phyloP scores from a whole-genome alignment of 2,113 vertebrate species.

The Oxyruncus cristatus region DNA sequence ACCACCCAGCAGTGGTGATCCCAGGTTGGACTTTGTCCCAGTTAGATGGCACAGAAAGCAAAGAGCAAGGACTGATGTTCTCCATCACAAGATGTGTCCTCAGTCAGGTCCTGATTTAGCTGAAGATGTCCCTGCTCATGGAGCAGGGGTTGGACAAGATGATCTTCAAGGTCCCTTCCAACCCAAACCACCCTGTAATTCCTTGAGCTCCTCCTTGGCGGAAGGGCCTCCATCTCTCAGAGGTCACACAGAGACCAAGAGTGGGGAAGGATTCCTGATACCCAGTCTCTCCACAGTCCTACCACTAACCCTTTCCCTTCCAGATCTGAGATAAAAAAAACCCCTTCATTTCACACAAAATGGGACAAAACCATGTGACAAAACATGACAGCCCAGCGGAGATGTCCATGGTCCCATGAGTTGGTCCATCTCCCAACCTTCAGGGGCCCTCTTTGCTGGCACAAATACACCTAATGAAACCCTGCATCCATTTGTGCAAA shows the following conservation, averaged over 20 bases:
- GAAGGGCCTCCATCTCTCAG: background rate
- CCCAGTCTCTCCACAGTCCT: background rate
- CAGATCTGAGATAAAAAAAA: background rate
- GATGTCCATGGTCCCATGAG: rapidly evolving
- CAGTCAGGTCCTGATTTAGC: rapidly evolving
- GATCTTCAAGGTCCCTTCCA: background rate
- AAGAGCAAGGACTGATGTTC: background rate
- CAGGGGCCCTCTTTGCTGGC: background rate
- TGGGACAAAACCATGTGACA: rapidly evolving
- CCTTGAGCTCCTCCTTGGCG: background rate
- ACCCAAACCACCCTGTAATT: background rate
- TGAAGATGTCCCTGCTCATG: background rate
- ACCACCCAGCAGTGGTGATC: rapidly evolving
- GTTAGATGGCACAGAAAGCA: background rate
- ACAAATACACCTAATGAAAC: background rate
- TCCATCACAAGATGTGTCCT: rapidly evolving
- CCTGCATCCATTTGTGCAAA: background rate
- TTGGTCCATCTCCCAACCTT: no score
- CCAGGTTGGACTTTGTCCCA: background rate
- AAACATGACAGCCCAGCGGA: background rate
- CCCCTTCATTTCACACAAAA: background rate
- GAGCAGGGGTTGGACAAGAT: background rate
- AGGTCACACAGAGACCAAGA: background rate
- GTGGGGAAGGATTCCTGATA: background rate
- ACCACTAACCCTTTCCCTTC: background rate